These are phyloP conservation scores for Odocoileus hemionus DNA, from an alignment of 2,113 vertebrate species.

Conservation along the genomic window DNA sequence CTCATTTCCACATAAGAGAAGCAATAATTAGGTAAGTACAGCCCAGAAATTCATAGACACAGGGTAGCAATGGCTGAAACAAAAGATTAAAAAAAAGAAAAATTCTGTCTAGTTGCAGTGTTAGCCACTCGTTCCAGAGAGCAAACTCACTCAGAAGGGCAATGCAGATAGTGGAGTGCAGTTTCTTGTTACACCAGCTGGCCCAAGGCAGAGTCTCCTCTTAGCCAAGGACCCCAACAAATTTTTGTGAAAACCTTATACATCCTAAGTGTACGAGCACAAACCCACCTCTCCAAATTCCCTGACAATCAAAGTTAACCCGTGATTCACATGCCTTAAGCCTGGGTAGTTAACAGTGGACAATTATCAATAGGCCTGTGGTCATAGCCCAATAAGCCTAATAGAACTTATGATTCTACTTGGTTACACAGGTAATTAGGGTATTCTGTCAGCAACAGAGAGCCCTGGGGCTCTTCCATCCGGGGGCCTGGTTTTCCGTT, in stretches of 20 bases:
- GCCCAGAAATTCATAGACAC: background rate
- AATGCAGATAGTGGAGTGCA: background rate
- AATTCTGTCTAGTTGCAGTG: background rate
- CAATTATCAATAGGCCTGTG: background rate
- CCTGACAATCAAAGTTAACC: background rate
- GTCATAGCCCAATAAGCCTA: background rate
- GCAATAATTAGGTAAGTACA: background rate
- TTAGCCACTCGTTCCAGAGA: accelerated
- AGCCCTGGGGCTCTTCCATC: background rate
- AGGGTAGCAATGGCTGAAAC: background rate
- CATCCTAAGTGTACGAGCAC: background rate
- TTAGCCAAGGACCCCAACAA: background rate
- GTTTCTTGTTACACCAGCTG: background rate
- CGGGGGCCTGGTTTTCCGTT: background rate
- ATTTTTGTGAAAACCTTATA: background rate
- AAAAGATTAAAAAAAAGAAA: background rate
- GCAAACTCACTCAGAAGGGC: background rate
- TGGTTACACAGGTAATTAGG: background rate
- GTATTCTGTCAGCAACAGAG: background rate
- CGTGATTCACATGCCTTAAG: background rate
- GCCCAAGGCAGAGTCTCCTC: background rate
- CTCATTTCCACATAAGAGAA: background rate
- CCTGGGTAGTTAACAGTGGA: background rate
- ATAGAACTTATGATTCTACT: background rate
- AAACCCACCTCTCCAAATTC: background rate